Base-by-base conservation (phyloP, 2,113 vertebrate species). In the Rousettus leschenaultii region DNA sequence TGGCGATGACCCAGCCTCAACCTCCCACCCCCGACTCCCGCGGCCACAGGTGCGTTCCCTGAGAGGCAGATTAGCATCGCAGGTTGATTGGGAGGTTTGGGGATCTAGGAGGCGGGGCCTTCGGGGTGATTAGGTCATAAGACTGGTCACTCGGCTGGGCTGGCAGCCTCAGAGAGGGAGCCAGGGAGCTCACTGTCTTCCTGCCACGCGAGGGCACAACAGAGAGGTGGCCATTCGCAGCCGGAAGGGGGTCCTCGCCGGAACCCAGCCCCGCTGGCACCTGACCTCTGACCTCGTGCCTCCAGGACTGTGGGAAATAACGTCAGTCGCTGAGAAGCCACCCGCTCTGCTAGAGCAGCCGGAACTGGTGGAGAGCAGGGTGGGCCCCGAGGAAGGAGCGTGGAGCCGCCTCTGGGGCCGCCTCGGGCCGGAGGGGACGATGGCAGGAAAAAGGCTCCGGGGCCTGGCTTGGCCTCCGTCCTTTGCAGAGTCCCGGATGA, bases 301-400 rank as follows among this genome's bases (percentile, higher is more conserved):
- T 35, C 75, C n/a, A 35, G 45, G 35, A 15, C 33, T 6, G 33
- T 51, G 82, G 53, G 45, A 51, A 45, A 51, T 53, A 5, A 33
- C 0, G 1, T 70, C 45, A 35, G 30, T 55, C n/a, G 51, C 45
- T n/a, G 75, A 57, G 3, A 45, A 45, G 16, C 51, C 38, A 2
- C 75, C 53, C 30, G 51, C 13, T 57, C 33, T 40, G 28, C 13
- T 28, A 28, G 0, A 28, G 75, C 14, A 8, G 14, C 28, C 38
- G 7, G 7, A 55, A n/a, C 13, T 4, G 10, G 18, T 24, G 7
- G 13, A 35, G 28, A n/a, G 43, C 24, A 3, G n/a, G 45, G 7
- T 28, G 70, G 26, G n/a, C 35, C 7, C 0, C 0, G n/a, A 79
- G 63, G 71, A 53, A 8, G 1, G 6, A 38, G 21, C 3, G 4